Evolutionary conservation across 2,888 invertebrate genomes (phyloP), one percentile per base, ranked within the genome.

Genomic region (Oscheius sp.): DNA sequence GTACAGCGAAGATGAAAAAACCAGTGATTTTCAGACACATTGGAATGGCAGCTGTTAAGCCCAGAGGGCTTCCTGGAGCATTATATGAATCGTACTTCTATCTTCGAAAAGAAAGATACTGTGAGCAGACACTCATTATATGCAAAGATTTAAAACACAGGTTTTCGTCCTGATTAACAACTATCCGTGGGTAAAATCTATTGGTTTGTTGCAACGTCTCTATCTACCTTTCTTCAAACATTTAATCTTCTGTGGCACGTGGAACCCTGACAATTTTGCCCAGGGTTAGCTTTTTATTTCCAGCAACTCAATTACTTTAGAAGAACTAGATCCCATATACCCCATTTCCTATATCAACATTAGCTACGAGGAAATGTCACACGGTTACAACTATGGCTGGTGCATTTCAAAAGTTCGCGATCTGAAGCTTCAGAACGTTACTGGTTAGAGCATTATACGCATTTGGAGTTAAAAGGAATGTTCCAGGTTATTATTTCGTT

Each of bases 401-500:
- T 73, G 73, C 55, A n/a, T 66, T 3, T 65, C 66, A 32, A 63
- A 66, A 57, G 57, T 57, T 32, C 37, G 73, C 11, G 73, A 73
- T 21, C 55, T 73, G 9, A 21, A 35, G 5, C 57, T 73, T 5
- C 73, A 73, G 37, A 73, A 73, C 59, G 58, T 70, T 33, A 59
- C 21, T 7, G 60, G 70, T 70, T 42, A 55, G 37, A 37, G 13
- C 11, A 13, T 21, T 35, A 37, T 55, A 50, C 7, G 7, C 3
- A 32, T 13, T 33, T 1, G 4, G 47, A 13, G n/a, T 37, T 42
- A 13, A 33, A 13, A 2, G 9, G 32, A 47, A n/a, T 62, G n/a
- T 11, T 62, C n/a, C 57, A 73, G 73, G 73, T 33, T 73, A 73
- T 37, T 63, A 59, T 33, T 53, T 73, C 21, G 57, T 73, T 5